These are phyloP conservation scores for Ochotona princeps DNA, from an alignment of 2,113 vertebrate species.

Conservation along the genomic window DNA sequence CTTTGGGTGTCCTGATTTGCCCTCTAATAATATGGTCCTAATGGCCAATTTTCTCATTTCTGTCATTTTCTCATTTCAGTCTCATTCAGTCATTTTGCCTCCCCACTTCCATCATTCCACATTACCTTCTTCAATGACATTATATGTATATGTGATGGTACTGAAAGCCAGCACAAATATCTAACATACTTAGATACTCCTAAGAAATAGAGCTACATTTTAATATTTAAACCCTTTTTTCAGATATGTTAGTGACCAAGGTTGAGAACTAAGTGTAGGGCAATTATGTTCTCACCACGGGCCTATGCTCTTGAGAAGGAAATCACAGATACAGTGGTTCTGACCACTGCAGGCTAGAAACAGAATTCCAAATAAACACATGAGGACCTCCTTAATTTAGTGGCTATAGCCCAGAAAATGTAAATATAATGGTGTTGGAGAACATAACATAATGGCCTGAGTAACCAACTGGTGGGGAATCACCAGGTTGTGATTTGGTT, in stretches of 20 bases:
- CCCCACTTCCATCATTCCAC: not conserved
- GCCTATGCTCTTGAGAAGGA: not conserved
- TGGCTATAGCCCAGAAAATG: not conserved
- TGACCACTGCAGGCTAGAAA: not conserved
- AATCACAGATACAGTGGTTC: not conserved
- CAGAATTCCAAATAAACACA: not conserved
- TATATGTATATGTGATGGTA: not conserved
- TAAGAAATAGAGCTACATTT: not conserved
- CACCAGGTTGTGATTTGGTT: not conserved
- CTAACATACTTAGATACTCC: not conserved
- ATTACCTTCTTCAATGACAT: not conserved
- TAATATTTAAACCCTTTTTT: not conserved
- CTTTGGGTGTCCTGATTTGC: constrained; percentile 31
- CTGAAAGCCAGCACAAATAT: not conserved
- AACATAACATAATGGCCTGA: not conserved
- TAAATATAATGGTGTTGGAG: not conserved
- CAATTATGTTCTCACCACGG: not conserved
- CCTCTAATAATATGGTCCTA: not conserved
- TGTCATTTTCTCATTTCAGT: too few relatives aligned
- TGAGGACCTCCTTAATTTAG: not conserved
- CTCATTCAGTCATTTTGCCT: not conserved
- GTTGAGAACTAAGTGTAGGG: not conserved
- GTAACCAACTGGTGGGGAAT: not conserved
- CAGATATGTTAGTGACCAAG: not conserved
- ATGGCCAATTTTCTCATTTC: constrained; percentile 14